Evolutionary conservation across 1,140 invertebrate genomes (phyloP), one percentile per base, ranked within the genome.

Genomic region (Tetranychus cinnabarinus): DNA sequence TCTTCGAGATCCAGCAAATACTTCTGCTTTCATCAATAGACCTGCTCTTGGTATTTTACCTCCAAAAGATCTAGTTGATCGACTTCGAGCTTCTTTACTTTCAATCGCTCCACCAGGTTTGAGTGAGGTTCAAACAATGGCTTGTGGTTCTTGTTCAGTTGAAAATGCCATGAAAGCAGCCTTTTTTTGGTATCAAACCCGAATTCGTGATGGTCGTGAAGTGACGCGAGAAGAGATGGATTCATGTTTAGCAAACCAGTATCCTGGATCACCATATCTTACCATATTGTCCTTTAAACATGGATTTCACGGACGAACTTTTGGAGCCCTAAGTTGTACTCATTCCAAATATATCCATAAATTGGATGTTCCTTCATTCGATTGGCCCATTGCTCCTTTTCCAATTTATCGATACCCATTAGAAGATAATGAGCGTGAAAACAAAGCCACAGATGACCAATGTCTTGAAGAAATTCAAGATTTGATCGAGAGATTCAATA

Each of bases 301-400:
- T 77, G 71, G 67, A 12, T 76, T 78, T 62, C 76, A 78, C 68
- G 76, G 70, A 13, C 56, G 88, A 63, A 91, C 88, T 2, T 75
- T 90, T 67, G 93, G 85, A 48, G 79, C 81, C 12, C 74, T 97
- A 1, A 64, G 88, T 46, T 65, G 64, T 0, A 97, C 95, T 1
- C 89, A 95, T 69, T 93, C 88, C 3, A 98, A 97, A 76, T 81
- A 87, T 46, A 82, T 91, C 64, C 90, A 97, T 68, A 98, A 98
- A 73, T 74, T 98, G 55, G 95, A 98, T 72, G 80, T 95, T 37
- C 95, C 95, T 3, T 80, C 85, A 0, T 87, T 95, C 63, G 83
- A 91, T 72, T 96, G 92, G 92, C 93, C 92, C 0, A 81, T 88
- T 52, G 91, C 92, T 37, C 70, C 79, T 34, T 98, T 97, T 63